These are phyloP conservation scores for Drosophila novamexicana DNA, from an alignment of 1,140 invertebrate genomes.

Conservation along the genomic window DNA sequence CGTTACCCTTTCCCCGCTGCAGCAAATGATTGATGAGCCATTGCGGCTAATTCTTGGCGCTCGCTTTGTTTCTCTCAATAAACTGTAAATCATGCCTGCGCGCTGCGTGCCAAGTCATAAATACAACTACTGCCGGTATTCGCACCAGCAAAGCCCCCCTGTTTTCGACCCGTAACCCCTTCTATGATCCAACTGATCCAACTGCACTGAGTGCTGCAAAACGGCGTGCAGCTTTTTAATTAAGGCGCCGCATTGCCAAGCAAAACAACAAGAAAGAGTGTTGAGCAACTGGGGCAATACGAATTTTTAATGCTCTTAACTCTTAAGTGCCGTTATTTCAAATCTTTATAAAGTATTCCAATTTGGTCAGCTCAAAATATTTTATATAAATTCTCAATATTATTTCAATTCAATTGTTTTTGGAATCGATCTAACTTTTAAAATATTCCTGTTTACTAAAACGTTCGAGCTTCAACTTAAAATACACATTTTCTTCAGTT, in stretches of 20 bases:
- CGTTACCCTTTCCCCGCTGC: neutral
- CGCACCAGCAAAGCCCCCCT: constrained; percentile 6
- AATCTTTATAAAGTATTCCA: too few relatives aligned
- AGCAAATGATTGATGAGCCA: constrained; percentile 73
- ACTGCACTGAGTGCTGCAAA: constrained; percentile 45
- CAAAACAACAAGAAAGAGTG: constrained; percentile 15
- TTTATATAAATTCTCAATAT: too few relatives aligned
- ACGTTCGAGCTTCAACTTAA: too few relatives aligned
- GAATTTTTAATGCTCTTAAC: constrained; percentile 40
- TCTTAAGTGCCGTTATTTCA: too few relatives aligned
- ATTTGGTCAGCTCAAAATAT: too few relatives aligned
- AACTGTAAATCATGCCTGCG: constrained; percentile 76
- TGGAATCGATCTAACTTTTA: too few relatives aligned
- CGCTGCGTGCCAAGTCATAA: constrained; percentile 80
- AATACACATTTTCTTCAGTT: too few relatives aligned
- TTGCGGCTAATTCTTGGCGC: constrained; percentile 78
- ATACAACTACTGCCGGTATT: constrained; percentile 49
- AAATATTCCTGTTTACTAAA: too few relatives aligned
- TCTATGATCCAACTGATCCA: constrained; percentile 8
- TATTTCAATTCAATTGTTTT: too few relatives aligned
- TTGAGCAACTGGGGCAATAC: constrained; percentile 1
- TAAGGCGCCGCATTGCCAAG: constrained; percentile 57
- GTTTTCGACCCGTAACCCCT: neutral
- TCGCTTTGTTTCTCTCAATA: constrained; percentile 77
- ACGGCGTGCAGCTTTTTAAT: constrained; percentile 75